Conservation (phyloP, 2,113 vertebrate species). For the Gadus macrocephalus region DNA sequence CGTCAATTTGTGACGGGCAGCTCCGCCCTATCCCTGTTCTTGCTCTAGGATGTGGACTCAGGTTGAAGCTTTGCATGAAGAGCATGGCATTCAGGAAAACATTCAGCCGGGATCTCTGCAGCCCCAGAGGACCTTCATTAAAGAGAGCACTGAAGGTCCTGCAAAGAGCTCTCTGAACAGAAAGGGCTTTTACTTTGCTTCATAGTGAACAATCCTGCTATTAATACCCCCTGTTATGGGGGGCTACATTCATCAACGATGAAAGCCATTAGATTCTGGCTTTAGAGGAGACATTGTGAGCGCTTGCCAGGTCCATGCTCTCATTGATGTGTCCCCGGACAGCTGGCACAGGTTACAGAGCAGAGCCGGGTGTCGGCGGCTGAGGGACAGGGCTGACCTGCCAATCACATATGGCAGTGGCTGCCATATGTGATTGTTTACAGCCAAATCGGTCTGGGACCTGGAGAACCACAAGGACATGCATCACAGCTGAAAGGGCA, state of each 20-base stretch:
- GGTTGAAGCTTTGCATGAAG: conserved; percentile 5
- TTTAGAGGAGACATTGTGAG: conserved; percentile 48
- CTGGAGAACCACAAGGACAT: conserved; percentile 40
- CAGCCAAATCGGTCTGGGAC: conserved; percentile 26
- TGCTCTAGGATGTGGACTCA: conserved; percentile 5
- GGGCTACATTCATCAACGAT: conserved; percentile 33
- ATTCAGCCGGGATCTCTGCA: conserved; percentile 1
- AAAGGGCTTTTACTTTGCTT: too few species aligned
- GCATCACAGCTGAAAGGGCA: conserved; percentile 31
- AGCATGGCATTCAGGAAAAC: conserved; percentile 3
- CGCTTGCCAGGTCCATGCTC: conserved; percentile 51
- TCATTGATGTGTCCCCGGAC: conserved; percentile 55
- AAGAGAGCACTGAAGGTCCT: not conserved
- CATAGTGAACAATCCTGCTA: too few species aligned
- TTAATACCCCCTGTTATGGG: too few species aligned
- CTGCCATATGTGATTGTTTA: conserved; percentile 58
- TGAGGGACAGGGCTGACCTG: conserved; percentile 34
- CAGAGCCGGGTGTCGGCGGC: conserved; percentile 49
- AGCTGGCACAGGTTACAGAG: conserved; percentile 60
- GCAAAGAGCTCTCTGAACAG: not conserved
- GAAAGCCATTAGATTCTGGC: conserved; percentile 47
- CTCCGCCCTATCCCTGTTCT: conserved; percentile 1
- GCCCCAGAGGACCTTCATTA: not conserved
- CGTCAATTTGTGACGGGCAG: not conserved
- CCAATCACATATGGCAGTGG: not conserved